Conservation (phyloP, 2,797 vertebrate genomes). For the Dipus sagitta region DNA sequence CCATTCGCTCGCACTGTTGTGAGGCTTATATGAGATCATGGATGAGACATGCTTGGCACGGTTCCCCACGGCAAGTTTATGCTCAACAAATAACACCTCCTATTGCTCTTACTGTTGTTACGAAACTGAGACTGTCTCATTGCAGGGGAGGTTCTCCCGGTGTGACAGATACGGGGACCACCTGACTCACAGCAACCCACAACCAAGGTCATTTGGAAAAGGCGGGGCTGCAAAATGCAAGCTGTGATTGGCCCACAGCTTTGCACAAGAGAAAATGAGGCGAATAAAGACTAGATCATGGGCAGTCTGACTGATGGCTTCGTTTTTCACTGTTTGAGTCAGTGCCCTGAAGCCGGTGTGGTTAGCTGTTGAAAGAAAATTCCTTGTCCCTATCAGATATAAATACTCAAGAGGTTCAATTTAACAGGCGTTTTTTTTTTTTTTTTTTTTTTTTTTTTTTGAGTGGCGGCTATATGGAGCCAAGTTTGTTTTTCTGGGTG, state of each 20-base stretch:
- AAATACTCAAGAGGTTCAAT: constrained; percentile 34
- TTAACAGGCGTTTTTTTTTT: constrained; percentile 25
- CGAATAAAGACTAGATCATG: background rate
- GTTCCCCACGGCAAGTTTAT: background rate
- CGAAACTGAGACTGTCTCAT: constrained; percentile 60
- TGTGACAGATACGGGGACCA: background rate
- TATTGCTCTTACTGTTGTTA: background rate
- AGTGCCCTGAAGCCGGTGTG: constrained; percentile 1
- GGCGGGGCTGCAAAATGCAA: constrained; percentile 19
- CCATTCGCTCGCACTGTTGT: background rate
- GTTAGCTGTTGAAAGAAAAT: constrained; percentile 58
- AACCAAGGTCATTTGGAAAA: constrained; percentile 59
- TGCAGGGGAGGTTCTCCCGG: background rate
- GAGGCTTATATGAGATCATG: constrained; percentile 17
- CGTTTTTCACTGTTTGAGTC: constrained; percentile 22
- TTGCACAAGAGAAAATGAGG: constrained; percentile 45
- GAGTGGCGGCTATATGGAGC: constrained; percentile 24
- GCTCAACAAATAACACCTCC: background rate
- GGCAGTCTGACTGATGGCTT: background rate
- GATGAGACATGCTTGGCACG: constrained; percentile 48
- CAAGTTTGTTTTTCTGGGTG: constrained; percentile 58
- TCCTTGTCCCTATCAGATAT: constrained; percentile 63
- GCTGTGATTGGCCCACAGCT: constrained; percentile 23
- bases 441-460: background rate
- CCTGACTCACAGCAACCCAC: constrained; percentile 14